Evolutionary conservation across 2,113 vertebrate genomes (phyloP).

Genomic region (Hyaena hyaena): DNA sequence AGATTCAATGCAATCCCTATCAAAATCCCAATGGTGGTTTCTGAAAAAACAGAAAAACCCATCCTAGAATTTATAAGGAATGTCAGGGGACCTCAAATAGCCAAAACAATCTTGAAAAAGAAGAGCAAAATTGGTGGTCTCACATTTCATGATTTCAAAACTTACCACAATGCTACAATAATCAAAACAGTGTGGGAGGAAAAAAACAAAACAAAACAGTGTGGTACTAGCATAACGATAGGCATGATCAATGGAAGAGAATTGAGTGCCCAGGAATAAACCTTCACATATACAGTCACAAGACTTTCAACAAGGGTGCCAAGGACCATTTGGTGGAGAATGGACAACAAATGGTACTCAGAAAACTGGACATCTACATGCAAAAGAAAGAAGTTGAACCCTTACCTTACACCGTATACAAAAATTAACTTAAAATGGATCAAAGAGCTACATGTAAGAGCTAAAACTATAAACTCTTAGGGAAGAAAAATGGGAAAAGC

Average conservation of each 20-base stretch:
- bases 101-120: neutral
- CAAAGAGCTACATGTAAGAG: no score
- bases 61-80: neutral
- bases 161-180: neutral
- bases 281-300: no score
- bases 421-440: neutral
- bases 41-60: neutral
- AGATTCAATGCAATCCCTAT: neutral
- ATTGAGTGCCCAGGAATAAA: no score
- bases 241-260: no score
- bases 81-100: neutral
- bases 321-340: neutral
- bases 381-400: neutral
- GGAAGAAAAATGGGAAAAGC: no score
- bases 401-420: neutral
- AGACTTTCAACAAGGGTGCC: neutral
- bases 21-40: neutral
- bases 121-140: neutral
- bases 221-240: no score
- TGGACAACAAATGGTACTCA: neutral
- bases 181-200: no score
- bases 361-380: neutral
- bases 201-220: no score
- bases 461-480: no score
- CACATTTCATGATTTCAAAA: neutral